A percentile compares a stretch with the other conserved stretches of the same genome.
These are phyloP conservation scores for Galago senegalensis DNA, from an alignment of 2,797 vertebrate genomes.

Conservation along the genomic window DNA sequence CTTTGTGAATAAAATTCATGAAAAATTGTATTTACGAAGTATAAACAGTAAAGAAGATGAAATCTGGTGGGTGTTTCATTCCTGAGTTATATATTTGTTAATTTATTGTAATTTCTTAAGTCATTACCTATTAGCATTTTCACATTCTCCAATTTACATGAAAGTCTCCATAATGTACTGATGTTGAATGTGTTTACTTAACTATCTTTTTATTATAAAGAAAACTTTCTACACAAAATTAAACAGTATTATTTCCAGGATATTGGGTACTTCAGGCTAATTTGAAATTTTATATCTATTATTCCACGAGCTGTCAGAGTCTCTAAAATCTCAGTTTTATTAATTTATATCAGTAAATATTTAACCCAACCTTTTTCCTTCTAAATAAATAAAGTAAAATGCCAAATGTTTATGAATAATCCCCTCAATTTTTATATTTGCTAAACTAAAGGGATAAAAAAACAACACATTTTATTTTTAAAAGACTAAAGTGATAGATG, in stretches of 20 bases:
- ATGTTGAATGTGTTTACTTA: background rate
- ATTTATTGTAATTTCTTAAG: background rate
- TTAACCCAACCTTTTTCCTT: background rate
- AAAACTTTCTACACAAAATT: background rate
- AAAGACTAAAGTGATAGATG: background rate
- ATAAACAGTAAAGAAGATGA: background rate
- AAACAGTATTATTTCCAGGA: background rate
- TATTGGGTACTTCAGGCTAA: background rate
- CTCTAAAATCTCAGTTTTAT: background rate
- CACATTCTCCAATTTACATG: background rate
- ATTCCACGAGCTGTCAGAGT: background rate
- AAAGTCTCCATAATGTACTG: constrained; percentile 42
- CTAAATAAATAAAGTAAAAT: background rate
- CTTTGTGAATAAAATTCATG: constrained; percentile 20
- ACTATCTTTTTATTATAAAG: constrained; percentile 12
- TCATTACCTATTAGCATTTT: constrained; percentile 25
- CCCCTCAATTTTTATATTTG: background rate
- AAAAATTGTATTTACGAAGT: no score
- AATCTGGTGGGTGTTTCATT: background rate
- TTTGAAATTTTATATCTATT: background rate
- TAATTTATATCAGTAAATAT: background rate
- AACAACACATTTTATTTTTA: background rate
- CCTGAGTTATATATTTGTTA: background rate
- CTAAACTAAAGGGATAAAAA: background rate
- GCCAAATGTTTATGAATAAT: background rate